Evolutionary conservation across 2,797 vertebrate species (phyloP).

Genomic region (Zenarchopterus dispar): DNA sequence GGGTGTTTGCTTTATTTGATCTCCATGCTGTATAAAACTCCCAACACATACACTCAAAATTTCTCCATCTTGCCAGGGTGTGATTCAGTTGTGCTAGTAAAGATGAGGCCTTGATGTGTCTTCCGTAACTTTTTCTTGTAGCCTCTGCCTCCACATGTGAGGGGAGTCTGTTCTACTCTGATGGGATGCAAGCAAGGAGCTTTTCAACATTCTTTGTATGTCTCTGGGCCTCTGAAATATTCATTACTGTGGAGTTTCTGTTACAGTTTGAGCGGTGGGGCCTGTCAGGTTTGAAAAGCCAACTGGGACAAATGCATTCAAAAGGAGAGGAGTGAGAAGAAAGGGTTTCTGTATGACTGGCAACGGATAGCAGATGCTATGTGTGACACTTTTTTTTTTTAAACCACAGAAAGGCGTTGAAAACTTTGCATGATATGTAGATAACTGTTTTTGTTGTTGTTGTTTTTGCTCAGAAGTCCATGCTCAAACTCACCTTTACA

Average conservation of each 20-base stretch:
- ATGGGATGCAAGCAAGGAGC: constrained; percentile 62
- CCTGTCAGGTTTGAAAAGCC: constrained; percentile 78
- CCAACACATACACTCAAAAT: constrained; percentile 35
- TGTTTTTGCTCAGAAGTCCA: neutral
- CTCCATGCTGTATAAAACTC: constrained; percentile 63
- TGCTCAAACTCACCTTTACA: constrained; percentile 87
- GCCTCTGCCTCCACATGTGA: constrained; percentile 58
- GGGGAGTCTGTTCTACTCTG: constrained; percentile 63
- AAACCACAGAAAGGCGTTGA: constrained; percentile 42
- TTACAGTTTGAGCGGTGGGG: constrained; percentile 70
- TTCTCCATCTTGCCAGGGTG: constrained; percentile 59
- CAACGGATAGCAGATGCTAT: constrained; percentile 46
- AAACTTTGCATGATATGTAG: constrained; percentile 35
- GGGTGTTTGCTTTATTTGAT: constrained; percentile 80
- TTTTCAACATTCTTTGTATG: constrained; percentile 74
- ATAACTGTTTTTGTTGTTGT: constrained; percentile 15
- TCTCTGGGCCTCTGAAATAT: constrained; percentile 80
- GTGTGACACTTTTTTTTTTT: constrained; percentile 41
- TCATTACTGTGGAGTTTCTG: constrained; percentile 76
- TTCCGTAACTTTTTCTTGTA: constrained; percentile 51
- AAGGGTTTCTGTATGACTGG: constrained; percentile 62
- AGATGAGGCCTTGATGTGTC: constrained; percentile 58
- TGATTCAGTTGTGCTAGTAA: constrained; percentile 60
- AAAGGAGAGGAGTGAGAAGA: constrained; percentile 62
- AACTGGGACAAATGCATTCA: constrained; percentile 68